Evolutionary conservation across 2,797 vertebrate species (phyloP).

Genomic region (Hephaestus fuliginosus): DNA sequence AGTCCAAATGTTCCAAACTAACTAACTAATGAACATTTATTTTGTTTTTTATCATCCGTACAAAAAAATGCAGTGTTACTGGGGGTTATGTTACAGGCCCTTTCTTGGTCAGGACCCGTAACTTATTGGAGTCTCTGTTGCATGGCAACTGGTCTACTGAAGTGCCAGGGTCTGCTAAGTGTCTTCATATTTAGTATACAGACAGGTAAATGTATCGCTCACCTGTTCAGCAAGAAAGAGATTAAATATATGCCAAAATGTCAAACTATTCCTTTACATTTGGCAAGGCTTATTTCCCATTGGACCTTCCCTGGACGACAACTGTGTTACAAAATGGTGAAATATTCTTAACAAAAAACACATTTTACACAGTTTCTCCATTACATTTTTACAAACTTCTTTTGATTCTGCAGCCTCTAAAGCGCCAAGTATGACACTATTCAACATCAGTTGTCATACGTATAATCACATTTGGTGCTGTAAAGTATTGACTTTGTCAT

Average conservation of each 20-base stretch:
- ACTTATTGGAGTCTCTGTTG: not conserved
- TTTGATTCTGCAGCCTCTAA: not conserved
- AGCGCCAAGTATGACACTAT: not conserved
- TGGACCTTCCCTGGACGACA: not conserved
- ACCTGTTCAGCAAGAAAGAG: not conserved
- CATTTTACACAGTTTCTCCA: not conserved
- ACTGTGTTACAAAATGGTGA: not conserved
- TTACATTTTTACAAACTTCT: not conserved
- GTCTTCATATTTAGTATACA: not conserved
- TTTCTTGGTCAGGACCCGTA: not conserved
- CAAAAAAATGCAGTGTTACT: not conserved
- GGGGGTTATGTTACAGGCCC: not conserved
- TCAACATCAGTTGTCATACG: not conserved
- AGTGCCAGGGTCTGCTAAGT: no score
- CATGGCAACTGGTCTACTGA: not conserved
- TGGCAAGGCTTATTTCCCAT: not conserved
- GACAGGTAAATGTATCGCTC: not conserved
- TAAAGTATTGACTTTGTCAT: conserved; percentile 5
- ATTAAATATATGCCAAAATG: not conserved
- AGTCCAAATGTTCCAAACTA: not conserved
- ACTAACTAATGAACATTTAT: not conserved
- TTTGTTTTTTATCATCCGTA: not conserved
- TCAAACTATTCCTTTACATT: not conserved
- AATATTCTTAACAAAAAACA: not conserved
- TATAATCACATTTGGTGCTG: not conserved